Evolutionary conservation across 2,888 invertebrate species (phyloP).

Genomic region (Nomada fabriciana): DNA sequence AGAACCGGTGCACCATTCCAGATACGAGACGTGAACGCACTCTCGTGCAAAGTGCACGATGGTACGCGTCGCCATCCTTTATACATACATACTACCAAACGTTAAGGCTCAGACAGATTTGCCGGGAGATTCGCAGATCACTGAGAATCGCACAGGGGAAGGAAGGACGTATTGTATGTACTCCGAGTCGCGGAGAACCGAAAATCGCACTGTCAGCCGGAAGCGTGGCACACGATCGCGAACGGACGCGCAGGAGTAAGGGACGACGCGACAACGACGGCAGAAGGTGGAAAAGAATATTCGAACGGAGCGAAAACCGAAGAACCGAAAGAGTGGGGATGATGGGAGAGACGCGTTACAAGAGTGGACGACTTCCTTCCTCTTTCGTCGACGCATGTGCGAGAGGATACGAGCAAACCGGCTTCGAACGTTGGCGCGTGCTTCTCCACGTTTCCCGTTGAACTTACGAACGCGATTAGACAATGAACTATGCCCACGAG

Average conservation of each 20-base stretch:
- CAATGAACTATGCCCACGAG: conserved; percentile 17
- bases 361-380: conserved; percentile 54
- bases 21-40: conserved; percentile 45
- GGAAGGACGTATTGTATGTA: background rate
- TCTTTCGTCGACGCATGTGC: conserved; percentile 24
- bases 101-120: conserved; percentile 2
- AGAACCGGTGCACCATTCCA: conserved; percentile 55
- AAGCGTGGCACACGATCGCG: conserved; percentile 67
- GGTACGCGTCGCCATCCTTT: conserved; percentile 28
- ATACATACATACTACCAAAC: background rate
- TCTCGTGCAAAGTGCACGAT: conserved; percentile 53
- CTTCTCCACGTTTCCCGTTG: background rate
- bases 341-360: conserved; percentile 5
- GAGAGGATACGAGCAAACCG: conserved; percentile 16
- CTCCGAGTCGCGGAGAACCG: conserved; percentile 57
- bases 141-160: conserved; percentile 55
- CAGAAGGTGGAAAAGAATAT: conserved; percentile 32
- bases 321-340: conserved; percentile 31
- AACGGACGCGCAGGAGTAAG: conserved; percentile 40
- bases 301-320: conserved; percentile 27
- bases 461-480: background rate
- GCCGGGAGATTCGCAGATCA: conserved; percentile 48
- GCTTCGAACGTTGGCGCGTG: conserved; percentile 14
- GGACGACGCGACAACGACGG: background rate
- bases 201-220: conserved; percentile 74